These are phyloP conservation scores for Porphyrio hochstetteri DNA, from an alignment of 2,113 vertebrate species.

Conservation along the genomic window DNA sequence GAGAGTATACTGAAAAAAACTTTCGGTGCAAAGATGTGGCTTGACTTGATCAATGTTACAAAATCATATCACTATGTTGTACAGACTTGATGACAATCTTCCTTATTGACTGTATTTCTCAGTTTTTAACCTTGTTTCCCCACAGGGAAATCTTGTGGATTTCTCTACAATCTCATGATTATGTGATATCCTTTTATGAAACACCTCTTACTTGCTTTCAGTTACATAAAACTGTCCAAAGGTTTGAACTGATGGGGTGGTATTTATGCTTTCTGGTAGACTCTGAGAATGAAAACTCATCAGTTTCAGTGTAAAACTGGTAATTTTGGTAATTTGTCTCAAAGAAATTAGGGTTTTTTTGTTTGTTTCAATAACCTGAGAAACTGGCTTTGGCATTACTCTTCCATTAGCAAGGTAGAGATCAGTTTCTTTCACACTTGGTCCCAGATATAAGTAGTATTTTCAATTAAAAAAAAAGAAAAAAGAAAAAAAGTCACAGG, in stretches of 20 bases:
- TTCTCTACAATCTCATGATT: not conserved
- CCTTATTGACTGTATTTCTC: not conserved
- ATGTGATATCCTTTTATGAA: not conserved
- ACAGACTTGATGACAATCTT: not conserved
- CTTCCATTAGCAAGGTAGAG: not conserved
- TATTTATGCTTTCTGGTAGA: not conserved
- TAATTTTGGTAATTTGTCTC: not conserved
- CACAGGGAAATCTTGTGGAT: not conserved
- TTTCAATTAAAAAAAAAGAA: not conserved
- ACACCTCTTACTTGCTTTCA: not conserved
- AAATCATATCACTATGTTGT: not conserved
- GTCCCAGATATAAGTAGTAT: accelerated
- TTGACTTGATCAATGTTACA: not conserved
- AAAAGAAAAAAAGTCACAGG: not conserved
- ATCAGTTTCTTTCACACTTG: not conserved
- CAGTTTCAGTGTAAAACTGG: not conserved
- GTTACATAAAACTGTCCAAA: not conserved
- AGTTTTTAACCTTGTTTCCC: not conserved
- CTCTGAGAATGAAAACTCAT: not conserved
- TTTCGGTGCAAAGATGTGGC: not conserved
- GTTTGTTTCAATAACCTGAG: not conserved
- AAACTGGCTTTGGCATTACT: not conserved
- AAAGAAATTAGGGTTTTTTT: not conserved
- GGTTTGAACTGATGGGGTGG: not conserved
- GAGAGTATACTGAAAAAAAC: not conserved